Conservation (phyloP, 2,888 invertebrate species). For the Diogma glabrata region DNA sequence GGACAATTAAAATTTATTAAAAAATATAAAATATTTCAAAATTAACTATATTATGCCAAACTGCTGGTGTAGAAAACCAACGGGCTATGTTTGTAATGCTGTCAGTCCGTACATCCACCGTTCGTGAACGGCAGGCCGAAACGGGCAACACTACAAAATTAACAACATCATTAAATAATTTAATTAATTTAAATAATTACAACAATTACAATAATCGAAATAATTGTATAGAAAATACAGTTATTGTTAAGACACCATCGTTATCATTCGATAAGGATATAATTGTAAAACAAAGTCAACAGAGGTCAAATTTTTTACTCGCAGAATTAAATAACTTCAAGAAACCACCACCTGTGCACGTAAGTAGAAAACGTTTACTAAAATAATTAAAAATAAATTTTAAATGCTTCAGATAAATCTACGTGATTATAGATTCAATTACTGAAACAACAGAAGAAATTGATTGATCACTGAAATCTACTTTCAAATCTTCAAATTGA, state of each 20-base stretch:
- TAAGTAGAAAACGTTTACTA: slow-evolving; percentile 14
- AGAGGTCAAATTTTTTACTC: slow-evolving; percentile 18
- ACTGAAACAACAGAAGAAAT: no score
- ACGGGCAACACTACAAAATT: slow-evolving; percentile 17
- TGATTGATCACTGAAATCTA: no score
- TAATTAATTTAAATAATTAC: slow-evolving; percentile 7
- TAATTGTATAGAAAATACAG: slow-evolving; percentile 11
- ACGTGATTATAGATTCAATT: no score
- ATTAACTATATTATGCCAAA: slow-evolving; percentile 22
- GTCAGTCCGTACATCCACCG: slow-evolving; percentile 24
- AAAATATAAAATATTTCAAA: no score
- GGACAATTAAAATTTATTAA: no score
- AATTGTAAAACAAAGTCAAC: slow-evolving; percentile 3
- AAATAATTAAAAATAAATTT: no score
- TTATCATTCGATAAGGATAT: slow-evolving; percentile 13
- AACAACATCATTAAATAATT: slow-evolving; percentile 6
- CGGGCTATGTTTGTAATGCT: slow-evolving; percentile 26
- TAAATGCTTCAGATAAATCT: no score
- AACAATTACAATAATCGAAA: slow-evolving; percentile 10
- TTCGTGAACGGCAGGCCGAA: slow-evolving; percentile 23
- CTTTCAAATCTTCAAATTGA: no score
- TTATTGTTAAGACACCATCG: slow-evolving; percentile 10
- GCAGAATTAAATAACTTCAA: slow-evolving; percentile 21
- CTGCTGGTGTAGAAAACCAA: slow-evolving; percentile 22
- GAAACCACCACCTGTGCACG: slow-evolving; percentile 20